Evolutionary conservation across 2,888 invertebrate species (phyloP), one percentile per base, ranked within the genome.

Genomic region (Chaetoderma sp.): DNA sequence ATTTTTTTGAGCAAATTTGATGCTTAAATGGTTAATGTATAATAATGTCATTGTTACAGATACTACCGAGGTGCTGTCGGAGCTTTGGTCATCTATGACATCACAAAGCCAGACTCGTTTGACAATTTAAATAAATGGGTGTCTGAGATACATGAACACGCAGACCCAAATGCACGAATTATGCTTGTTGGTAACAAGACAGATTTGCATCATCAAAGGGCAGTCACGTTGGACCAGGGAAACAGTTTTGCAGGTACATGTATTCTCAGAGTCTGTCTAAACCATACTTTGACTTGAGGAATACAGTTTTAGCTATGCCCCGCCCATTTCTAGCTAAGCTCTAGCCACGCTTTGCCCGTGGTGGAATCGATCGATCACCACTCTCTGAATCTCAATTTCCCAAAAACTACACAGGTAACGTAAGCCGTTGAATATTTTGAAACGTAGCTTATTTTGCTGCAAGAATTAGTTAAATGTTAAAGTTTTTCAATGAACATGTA

Each of bases 131-230:
- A 75, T 50, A 80, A 79, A 64, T 82, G 82, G 82, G 57, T 81
- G 50, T 72, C 70, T 18, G 82, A 82, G 56, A 63, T 82, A 25
- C 68, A 67, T 30, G 79, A 81, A 27, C 81, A 80, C 63, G 81
- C 81, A 0, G 80, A 81, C 64, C 73, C 74, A 4, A 66, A 75
- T 16, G 78, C 74, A 10, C 75, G 78, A 65, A 78, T 81, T 25
- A 81, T 82, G 78, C 71, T 81, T 3, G 80, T 81, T 0, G 81
- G 81, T 6, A 82, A 82, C 67, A 82, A 82, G 58, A 73, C 73
- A 5, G 82, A 82, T 59, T 72, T 82, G 47, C 71, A 74, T 56
- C 78, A 80, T 39, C 71, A 79, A n/a, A 68, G 81, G 23, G 78
- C 76, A 0, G 75, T 81, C 16, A 72, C 72, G 8, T 65, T 72